A percentile compares a stretch with the other conserved stretches of the same genome.
These are phyloP conservation scores for Bombyx mandarina DNA, from an alignment of 1,140 invertebrate genomes.

Conservation along the genomic window DNA sequence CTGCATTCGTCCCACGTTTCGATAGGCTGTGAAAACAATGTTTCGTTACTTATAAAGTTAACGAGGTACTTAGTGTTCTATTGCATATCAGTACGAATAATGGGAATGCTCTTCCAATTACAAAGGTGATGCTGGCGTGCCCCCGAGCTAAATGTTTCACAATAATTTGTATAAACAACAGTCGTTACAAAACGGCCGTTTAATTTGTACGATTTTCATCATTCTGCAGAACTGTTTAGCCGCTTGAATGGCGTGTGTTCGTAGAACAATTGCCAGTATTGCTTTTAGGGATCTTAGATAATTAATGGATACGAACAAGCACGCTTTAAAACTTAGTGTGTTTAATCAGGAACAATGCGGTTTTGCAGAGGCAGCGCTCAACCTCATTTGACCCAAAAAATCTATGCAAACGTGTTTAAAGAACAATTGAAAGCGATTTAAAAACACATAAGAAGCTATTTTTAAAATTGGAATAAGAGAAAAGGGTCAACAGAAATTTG, in stretches of 20 bases:
- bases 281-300: no score
- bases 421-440: no score
- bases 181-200: conserved; percentile 22
- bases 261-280: no score
- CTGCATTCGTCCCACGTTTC: conserved; percentile 18
- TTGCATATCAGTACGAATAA: conserved; percentile 40
- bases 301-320: no score
- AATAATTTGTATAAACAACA: conserved; percentile 24
- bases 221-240: conserved; percentile 3
- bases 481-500: no score
- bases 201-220: conserved; percentile 24
- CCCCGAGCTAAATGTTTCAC: conserved; percentile 25
- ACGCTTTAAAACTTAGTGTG: no score
- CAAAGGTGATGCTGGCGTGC: conserved; percentile 27
- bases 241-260: background rate
- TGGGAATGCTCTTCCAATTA: conserved; percentile 37
- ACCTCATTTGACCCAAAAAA: no score
- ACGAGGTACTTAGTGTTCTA: conserved; percentile 36
- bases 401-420: no score
- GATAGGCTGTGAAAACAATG: conserved; percentile 13
- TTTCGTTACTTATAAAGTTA: conserved; percentile 31
- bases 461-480: no score
- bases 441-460: no score
- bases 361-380: no score
- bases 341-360: no score